Base-by-base conservation (phyloP, 2,888 invertebrate species). In the Mythimna lalbum region DNA sequence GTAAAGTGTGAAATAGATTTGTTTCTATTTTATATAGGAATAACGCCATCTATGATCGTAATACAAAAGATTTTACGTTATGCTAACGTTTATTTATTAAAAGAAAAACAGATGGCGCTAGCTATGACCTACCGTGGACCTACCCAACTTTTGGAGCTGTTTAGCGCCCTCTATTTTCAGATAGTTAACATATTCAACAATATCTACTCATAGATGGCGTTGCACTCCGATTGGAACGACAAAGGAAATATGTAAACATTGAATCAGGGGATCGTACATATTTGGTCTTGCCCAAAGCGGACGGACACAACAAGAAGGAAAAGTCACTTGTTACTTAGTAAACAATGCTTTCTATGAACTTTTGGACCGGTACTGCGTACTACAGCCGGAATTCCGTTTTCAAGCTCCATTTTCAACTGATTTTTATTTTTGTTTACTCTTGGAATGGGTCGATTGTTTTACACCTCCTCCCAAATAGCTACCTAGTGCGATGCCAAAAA, bases 321-420 rank as follows among this genome's bases (percentile, higher is more conserved):
- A 31, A 55, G 33, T 7, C 3, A 36, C 27, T 60, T 57, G 31
- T 23, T 39, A 68, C 59, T 56, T 57, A 55, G 69, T 72, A 66
- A 74, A 79, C 71, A 69, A 67, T 53, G 50, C 50, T 74, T 73
- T 82, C 23, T 66, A 49, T 56, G 55, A 67, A 75, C 47, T 68
- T 59, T 49, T 36, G 53, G 12, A 43, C 43, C 43, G 12, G 27
- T 36, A 31, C 14, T 57, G 1, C 5, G 14, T 43, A n/a, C 21
- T 56, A 56, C 23, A 61, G 39, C 21, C 47, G 66, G 61, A 73
- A 73, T 39, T 53, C 0, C 10, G 5, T 63, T 53, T 73, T 52
- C 17, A 6, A 47, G 55, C 23, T 23, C 39, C 31, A 70, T 70
- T 60, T 78, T 19, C 12, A 27, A 43, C 6, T 9, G 36, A 50